Base-by-base conservation (phyloP, 2,888 invertebrate species). In the Deladenus siricidicola region DNA sequence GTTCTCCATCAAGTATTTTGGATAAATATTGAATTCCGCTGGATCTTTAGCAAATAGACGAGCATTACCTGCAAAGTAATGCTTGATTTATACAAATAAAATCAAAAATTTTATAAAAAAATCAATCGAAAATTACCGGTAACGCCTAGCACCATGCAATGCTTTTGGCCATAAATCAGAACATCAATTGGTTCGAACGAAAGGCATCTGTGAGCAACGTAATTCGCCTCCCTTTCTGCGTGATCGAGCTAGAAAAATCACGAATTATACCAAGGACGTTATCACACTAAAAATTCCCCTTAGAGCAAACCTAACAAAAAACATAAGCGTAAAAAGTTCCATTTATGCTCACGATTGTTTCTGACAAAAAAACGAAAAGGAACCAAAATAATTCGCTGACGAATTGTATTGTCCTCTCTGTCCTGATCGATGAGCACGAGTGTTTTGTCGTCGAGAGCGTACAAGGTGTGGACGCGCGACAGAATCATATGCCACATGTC, bases 101-200 rank as follows among this genome's bases (percentile, higher is more conserved):
- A n/a, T 6, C 6, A 8, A 50, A 1, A 2, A 58, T 50, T 58
- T 45, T n/a, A 58, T 47, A 28, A 28, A 23, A 58, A 45, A 1
- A 3, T 45, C 10, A 45, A 45, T 3, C n/a, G 10, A 42, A n/a
- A 14, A n/a, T 42, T 42, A 42, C 42, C 42, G n/a, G 42, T n/a
- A 45, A 45, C 10, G 17, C 47, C 47, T 10, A 45, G 10, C 17
- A 45, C 47, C 23, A 45, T 24, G 4, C 47, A 45, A 24, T 45
- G 23, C 24, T 6, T 24, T 23, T 6, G 10, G 24, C 47, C 47
- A 1, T 24, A 23, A 10, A 10, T 24, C 10, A 10, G 24, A 17
- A 23, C 24, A 4, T 4, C 29, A 29, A 24, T 6, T n/a, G 23
- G 10, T 28, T 49, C 19, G 3, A 54, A 51, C 19, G 21, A 28